These are phyloP conservation scores for Recurvirostra avosetta DNA, from an alignment of 2,113 vertebrate genomes.

Conservation along the genomic window DNA sequence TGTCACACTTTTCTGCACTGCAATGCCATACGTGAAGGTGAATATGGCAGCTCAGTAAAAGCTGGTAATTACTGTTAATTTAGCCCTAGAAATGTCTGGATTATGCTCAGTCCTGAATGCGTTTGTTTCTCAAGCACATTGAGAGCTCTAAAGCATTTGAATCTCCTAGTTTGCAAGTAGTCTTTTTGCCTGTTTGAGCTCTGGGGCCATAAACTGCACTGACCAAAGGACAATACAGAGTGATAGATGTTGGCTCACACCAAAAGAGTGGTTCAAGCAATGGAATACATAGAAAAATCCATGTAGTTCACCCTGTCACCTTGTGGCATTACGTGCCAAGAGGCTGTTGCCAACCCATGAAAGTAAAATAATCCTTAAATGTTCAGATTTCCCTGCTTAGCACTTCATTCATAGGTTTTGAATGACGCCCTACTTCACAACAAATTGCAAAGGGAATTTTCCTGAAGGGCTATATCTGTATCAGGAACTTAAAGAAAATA, in stretches of 20 bases:
- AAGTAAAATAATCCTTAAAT: not conserved
- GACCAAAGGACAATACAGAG: not conserved
- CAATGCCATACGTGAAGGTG: not conserved
- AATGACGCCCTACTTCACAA: not conserved
- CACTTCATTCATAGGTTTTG: not conserved
- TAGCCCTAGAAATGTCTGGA: not conserved
- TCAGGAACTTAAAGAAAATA: not conserved
- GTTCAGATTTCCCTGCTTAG: not conserved
- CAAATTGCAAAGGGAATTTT: not conserved
- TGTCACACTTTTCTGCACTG: not conserved
- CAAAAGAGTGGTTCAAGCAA: not conserved
- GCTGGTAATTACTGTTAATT: not conserved
- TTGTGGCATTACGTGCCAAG: not conserved
- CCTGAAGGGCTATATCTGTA: not conserved
- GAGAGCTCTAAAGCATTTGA: not conserved
- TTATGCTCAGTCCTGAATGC: not conserved
- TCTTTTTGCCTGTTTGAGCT: not conserved
- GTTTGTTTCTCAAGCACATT: not conserved
- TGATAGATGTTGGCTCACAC: not conserved
- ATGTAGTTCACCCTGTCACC: not conserved
- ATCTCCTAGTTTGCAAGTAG: not conserved
- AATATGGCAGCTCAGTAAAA: not conserved
- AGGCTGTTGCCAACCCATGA: not conserved
- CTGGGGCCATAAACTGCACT: not conserved
- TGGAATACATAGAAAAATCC: not conserved